Conservation (phyloP, 2,797 vertebrate genomes). For the Rhabdomys pumilio region DNA sequence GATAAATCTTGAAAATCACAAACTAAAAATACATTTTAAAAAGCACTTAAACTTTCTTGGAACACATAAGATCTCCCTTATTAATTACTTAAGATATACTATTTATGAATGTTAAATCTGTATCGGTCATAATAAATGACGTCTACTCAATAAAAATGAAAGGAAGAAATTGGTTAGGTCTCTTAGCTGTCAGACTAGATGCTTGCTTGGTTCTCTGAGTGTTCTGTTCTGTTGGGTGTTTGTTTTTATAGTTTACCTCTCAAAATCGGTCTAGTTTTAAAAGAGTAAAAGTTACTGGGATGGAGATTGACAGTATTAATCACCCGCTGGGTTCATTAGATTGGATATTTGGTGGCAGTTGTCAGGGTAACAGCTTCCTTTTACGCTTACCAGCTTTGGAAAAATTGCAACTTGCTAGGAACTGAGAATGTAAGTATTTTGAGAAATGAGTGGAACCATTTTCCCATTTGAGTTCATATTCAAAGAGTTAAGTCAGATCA, state of each 20-base stretch:
- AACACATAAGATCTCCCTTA: neutral
- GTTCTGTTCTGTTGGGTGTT: neutral
- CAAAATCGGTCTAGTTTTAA: constrained; percentile 38
- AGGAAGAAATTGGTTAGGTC: constrained; percentile 27
- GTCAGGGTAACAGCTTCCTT: constrained; percentile 5
- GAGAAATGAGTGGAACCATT: constrained; percentile 56
- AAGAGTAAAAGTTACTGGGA: constrained; percentile 19
- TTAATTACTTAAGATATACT: constrained; percentile 12
- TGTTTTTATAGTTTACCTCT: constrained; percentile 29
- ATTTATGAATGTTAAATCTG: neutral
- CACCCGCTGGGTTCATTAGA: constrained; percentile 17
- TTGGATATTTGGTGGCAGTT: constrained; percentile 36
- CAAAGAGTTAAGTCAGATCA: constrained; percentile 28
- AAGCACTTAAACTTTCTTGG: constrained; percentile 13
- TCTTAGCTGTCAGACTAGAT: neutral
- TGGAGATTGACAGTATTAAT: constrained; percentile 52
- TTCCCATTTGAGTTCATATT: constrained; percentile 58
- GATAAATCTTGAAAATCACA: constrained; percentile 24
- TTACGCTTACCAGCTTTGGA: constrained; percentile 56
- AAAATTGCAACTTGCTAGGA: constrained; percentile 49
- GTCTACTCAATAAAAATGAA: constrained; percentile 62
- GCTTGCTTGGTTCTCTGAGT: constrained; percentile 25
- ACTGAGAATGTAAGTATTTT: constrained; percentile 37
- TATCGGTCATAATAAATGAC: constrained; percentile 19
- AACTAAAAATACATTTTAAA: constrained; percentile 40